phyloP scores from a whole-genome alignment of 2,797 vertebrate species.

The Pantherophis alleghaniensis region DNA sequence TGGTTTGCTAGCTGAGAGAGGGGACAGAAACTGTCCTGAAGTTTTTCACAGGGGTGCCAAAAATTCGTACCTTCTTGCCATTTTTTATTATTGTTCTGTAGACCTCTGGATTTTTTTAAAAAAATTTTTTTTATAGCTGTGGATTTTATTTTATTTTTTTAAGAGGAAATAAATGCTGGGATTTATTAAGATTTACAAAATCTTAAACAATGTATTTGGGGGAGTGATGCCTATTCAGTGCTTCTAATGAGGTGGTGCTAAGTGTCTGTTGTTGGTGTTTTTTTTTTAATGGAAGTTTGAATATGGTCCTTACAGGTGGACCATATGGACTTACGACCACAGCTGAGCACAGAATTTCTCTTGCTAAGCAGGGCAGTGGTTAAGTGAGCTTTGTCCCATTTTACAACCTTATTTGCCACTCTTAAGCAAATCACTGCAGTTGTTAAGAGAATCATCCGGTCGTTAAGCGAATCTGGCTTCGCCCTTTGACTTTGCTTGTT shows the following conservation, averaged over 20 bases:
- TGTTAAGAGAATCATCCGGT: no score
- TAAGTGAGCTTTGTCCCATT: no score
- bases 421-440: no score
- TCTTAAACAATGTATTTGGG: not conserved
- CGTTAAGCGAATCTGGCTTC: no score
- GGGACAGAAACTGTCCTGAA: not conserved
- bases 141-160: not conserved
- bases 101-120: not conserved
- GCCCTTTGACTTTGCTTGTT: no score
- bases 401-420: no score
- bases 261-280: not conserved
- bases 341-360: no score
- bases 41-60: not conserved
- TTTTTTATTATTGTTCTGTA: not conserved
- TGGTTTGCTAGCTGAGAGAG: not conserved
- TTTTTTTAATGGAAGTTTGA: not conserved
- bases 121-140: not conserved
- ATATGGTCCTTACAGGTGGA: no score
- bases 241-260: not conserved
- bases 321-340: no score
- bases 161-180: not conserved
- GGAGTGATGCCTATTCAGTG: not conserved
- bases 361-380: no score
- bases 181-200: not conserved
- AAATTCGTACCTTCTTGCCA: not conserved